Evolutionary conservation across 2,113 vertebrate species (phyloP).

Genomic region (Condylura cristata): DNA sequence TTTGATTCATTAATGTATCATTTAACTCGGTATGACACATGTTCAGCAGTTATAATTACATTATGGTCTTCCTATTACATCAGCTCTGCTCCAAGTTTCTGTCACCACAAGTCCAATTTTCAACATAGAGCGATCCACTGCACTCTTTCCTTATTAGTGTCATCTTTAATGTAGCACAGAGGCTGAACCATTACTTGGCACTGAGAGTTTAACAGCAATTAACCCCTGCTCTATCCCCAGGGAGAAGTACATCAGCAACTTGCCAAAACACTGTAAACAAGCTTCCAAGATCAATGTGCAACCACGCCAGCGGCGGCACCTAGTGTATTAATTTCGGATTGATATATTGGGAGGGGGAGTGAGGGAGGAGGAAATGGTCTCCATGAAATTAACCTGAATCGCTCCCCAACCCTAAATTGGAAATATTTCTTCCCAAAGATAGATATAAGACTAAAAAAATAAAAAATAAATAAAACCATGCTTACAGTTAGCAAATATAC

Average conservation of each 20-base stretch:
- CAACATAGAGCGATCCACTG: slow-evolving; percentile 88
- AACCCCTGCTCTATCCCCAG: slow-evolving; percentile 91
- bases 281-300: slow-evolving; percentile 89
- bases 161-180: slow-evolving; percentile 92
- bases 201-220: slow-evolving; percentile 94
- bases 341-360: slow-evolving; percentile 68
- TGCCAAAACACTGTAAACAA: slow-evolving; percentile 94
- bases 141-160: slow-evolving; percentile 93
- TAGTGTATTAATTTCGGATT: slow-evolving; percentile 86
- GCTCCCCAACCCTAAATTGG: slow-evolving; percentile 54
- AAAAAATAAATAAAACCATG: slow-evolving; percentile 25
- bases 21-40: slow-evolving; percentile 90
- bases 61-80: slow-evolving; percentile 88
- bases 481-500: neutral
- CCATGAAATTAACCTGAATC: slow-evolving; percentile 80
- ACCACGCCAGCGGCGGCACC: slow-evolving; percentile 82
- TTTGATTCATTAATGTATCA: slow-evolving; percentile 90
- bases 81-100: slow-evolving; percentile 89
- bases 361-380: slow-evolving; percentile 61
- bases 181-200: slow-evolving; percentile 90
- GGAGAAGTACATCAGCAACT: slow-evolving; percentile 91
- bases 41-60: slow-evolving; percentile 90
- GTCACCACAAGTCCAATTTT: slow-evolving; percentile 89
- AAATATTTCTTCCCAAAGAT: slow-evolving; percentile 62
- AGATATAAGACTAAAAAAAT: neutral